These are phyloP conservation scores for Eupleurogrammus muticus DNA, from an alignment of 2,797 vertebrate species.

Conservation along the genomic window DNA sequence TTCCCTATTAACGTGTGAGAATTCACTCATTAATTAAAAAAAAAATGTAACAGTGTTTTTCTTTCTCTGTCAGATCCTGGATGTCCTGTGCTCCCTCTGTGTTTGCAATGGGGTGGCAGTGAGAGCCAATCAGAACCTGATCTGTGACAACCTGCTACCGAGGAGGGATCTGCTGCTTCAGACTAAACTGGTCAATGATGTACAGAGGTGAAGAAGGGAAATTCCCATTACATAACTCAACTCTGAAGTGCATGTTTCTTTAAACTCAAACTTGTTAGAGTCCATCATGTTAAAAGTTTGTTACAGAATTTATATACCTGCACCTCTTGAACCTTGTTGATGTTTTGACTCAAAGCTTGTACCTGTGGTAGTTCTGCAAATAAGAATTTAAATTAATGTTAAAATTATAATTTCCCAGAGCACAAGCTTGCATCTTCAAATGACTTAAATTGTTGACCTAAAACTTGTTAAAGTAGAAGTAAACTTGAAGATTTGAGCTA, in stretches of 20 bases:
- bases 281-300: background rate
- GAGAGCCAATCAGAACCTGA: conserved; percentile 97
- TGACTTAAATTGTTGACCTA: too few species aligned
- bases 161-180: conserved; percentile 95
- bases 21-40: background rate
- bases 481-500: too few species aligned
- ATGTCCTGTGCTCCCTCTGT: conserved; percentile 96
- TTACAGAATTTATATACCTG: background rate
- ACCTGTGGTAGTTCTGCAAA: too few species aligned
- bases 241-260: background rate
- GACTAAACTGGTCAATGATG: conserved; percentile 95
- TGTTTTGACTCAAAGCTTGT: background rate
- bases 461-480: too few species aligned
- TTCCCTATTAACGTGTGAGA: background rate
- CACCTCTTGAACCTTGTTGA: background rate
- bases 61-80: conserved; percentile 88
- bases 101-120: conserved; percentile 98
- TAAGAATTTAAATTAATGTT: too few species aligned
- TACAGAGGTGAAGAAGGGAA: conserved; percentile 89
- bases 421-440: too few species aligned
- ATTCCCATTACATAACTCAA: background rate
- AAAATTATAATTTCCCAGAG: too few species aligned
- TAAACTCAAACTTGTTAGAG: background rate
- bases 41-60: background rate
- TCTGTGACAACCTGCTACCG: conserved; percentile 96